Percentiles rank a stretch among this genome's conserved stretches.
phyloP scores from a whole-genome alignment of 2,888 invertebrate species.

The Panopea generosa region DNA sequence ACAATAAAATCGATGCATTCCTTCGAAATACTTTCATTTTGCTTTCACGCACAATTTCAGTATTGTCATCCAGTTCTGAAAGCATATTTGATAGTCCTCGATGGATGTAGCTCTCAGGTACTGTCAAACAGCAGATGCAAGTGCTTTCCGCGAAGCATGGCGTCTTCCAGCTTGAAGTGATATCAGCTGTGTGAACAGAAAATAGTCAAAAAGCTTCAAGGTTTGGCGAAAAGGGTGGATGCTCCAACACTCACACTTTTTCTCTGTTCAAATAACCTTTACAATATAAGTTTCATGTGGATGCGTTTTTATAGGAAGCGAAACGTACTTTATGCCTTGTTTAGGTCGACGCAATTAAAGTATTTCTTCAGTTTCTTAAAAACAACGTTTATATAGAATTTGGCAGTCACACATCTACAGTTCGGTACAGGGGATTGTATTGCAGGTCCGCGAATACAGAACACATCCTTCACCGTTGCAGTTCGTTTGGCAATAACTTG shows the following conservation, averaged over 20 bases:
- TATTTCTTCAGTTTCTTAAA: conserved; percentile 13
- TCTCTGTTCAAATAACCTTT: background rate
- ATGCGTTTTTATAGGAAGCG: conserved; percentile 16
- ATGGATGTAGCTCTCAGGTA: background rate
- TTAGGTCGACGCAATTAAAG: background rate
- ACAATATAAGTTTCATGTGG: conserved; percentile 13
- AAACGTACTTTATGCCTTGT: background rate
- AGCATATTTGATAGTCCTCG: conserved; percentile 5
- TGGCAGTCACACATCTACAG: conserved; percentile 8
- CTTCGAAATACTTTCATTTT: background rate
- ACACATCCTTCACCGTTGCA: background rate
- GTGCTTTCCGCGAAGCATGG: background rate
- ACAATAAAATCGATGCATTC: no score
- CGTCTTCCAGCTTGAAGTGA: background rate
- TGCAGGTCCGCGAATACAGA: background rate
- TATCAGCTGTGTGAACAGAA: background rate
- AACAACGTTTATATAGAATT: conserved; percentile 11
- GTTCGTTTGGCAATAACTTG: no score
- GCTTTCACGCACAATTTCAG: conserved; percentile 6
- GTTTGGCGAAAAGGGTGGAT: conserved; percentile 5
- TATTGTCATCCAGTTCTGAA: no score
- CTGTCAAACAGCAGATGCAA: background rate
- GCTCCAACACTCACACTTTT: background rate
- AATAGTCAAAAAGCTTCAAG: background rate
- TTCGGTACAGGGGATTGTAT: background rate